These are phyloP conservation scores for Suricata suricatta DNA, from an alignment of 2,113 vertebrate species.

Conservation along the genomic window DNA sequence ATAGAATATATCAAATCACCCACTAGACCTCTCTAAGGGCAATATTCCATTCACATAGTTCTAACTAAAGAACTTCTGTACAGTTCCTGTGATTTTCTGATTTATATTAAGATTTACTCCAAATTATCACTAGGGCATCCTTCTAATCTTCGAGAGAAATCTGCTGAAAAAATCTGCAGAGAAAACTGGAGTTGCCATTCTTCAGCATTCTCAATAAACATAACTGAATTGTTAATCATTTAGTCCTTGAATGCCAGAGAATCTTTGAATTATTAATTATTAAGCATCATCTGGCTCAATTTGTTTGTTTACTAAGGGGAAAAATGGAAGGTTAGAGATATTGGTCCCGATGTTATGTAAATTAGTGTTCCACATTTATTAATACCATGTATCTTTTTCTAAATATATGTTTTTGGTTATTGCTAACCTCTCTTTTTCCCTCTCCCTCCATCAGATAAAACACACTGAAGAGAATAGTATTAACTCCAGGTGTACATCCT, in stretches of 20 bases:
- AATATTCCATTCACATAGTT: background rate
- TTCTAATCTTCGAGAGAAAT: background rate
- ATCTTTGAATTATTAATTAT: background rate
- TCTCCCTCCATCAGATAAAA: background rate
- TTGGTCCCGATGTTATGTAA: background rate
- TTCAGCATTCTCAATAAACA: background rate
- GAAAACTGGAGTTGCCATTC: background rate
- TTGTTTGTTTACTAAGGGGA: background rate
- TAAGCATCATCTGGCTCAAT: background rate
- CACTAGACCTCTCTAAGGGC: background rate
- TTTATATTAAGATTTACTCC: background rate
- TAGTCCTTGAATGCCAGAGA: background rate
- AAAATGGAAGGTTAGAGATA: background rate
- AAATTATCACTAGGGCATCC: fast-evolving
- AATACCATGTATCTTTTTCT: background rate
- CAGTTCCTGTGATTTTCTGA: background rate
- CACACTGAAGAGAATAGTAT: background rate
- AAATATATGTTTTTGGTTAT: background rate
- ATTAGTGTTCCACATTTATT: background rate
- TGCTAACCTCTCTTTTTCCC: background rate
- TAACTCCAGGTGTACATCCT: background rate
- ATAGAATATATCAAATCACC: background rate
- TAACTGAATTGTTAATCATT: background rate
- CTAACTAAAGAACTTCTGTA: background rate
- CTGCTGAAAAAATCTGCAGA: background rate